Evolutionary conservation across 2,797 vertebrate species (phyloP), one percentile per base, ranked within the genome.

Genomic region (Trachurus trachurus): DNA sequence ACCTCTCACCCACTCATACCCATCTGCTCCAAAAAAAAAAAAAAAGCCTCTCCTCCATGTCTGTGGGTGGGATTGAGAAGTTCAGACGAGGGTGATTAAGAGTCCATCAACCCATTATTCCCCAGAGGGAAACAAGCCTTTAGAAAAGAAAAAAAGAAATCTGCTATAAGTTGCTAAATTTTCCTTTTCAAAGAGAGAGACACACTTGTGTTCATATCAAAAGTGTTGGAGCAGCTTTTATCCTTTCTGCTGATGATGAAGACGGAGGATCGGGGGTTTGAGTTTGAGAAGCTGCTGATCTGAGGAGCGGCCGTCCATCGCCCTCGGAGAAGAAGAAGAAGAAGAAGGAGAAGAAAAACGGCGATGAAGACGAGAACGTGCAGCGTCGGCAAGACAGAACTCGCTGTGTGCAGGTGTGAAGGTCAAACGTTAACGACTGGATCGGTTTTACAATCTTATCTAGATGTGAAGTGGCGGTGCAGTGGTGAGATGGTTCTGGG

Each of bases 211-310:
- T 74, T 77, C 56, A 37, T 11, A 21, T 62, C 60, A 52, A 65
- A 17, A 78, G 61, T 61, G 66, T 67, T 21, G 0, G 1, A 8
- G 73, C 31, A 0, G 45, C 64, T 34, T 39, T 70, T 40, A n/a
- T 54, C 22, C 52, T 49, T 66, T 26, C 5, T 50, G 71, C 56
- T 26, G 26, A 26, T 71, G 70, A 82, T 72, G 1, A 68, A 74
- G 40, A 49, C 40, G 8, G 26, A 45, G 57, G 34, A 1, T 44
- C 13, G 6, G 42, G 6, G 45, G 45, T 44, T 16, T 68, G 72
- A 45, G 45, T 44, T 16, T 68, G 72, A 45, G 61, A 80, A 85
- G 11, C 34, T 75, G 75, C 80, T 87, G 82, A 87, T 71, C 10
- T 45, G 58, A 59, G 56, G 68, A 34, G 31, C 31, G 31, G 4